Conservation (phyloP, 2,888 invertebrate species). For the Ochropleura leucogaster region DNA sequence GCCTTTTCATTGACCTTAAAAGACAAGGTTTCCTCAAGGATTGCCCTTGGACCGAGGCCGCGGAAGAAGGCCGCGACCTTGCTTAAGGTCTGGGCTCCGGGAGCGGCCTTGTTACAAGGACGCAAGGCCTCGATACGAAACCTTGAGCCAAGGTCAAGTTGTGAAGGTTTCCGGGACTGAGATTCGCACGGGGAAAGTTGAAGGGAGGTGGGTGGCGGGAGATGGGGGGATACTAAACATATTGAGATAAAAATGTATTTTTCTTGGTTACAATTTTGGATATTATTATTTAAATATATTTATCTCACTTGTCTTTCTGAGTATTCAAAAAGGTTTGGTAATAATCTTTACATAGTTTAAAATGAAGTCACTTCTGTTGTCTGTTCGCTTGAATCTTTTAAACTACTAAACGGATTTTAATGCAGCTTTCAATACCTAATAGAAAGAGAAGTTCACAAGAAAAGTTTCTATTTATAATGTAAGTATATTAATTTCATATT, state of each 20-base stretch:
- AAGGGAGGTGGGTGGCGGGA: neutral
- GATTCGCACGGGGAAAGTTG: slow-evolving; percentile 15
- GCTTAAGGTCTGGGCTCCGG: slow-evolving; percentile 48
- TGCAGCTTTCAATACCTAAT: too few species aligned
- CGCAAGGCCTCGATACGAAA: slow-evolving; percentile 23
- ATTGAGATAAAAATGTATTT: neutral
- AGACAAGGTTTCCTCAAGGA: slow-evolving; percentile 47
- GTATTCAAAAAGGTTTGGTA: neutral
- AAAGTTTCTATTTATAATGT: too few species aligned
- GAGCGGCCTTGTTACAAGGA: slow-evolving; percentile 48
- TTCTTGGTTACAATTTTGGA: neutral
- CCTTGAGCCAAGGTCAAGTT: slow-evolving; percentile 49
- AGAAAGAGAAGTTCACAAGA: too few species aligned
- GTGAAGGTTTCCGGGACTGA: slow-evolving; percentile 21
- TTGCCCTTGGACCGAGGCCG: slow-evolving; percentile 64
- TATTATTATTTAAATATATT: neutral
- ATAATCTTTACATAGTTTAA: too few species aligned
- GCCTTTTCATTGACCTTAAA: slow-evolving; percentile 53
- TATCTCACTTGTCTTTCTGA: neutral
- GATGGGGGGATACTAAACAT: neutral
- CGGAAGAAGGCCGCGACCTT: slow-evolving; percentile 44
- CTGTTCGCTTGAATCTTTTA: too few species aligned
- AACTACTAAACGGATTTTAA: too few species aligned
- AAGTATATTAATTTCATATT: too few species aligned
- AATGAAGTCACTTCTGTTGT: too few species aligned